Evolutionary conservation across 1,140 invertebrate genomes (phyloP).

Genomic region (Colletes gigas): DNA sequence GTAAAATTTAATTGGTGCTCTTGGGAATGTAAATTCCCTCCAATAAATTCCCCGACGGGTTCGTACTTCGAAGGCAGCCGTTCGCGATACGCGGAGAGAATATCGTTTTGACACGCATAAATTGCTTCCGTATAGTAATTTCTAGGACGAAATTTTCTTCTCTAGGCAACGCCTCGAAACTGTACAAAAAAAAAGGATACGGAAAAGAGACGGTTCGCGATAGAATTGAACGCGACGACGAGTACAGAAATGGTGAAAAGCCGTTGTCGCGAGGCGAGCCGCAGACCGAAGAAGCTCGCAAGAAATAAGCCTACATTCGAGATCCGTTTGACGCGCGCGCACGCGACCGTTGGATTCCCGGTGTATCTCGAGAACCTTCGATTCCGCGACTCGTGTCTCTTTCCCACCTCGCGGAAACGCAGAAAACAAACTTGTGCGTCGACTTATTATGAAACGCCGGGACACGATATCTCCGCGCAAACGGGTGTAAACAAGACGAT

Average conservation of each 20-base stretch:
- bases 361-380: constrained; percentile 33
- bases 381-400: not conserved
- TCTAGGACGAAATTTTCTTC: not conserved
- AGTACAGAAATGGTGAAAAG: not conserved
- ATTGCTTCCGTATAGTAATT: not conserved
- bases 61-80: no score
- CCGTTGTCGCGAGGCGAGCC: not conserved
- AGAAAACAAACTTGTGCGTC: constrained; percentile 40
- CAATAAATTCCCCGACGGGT: not conserved
- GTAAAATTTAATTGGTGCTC: constrained; percentile 31
- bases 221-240: not conserved
- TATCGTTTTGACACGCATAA: not conserved
- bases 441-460: constrained; percentile 51
- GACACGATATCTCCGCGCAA: constrained; percentile 5
- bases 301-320: not conserved
- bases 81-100: no score
- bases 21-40: constrained; percentile 13
- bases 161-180: not conserved
- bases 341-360: not conserved
- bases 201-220: not conserved
- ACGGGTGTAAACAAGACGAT: constrained; percentile 25
- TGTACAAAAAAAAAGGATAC: not conserved
- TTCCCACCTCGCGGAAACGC: not conserved
- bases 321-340: not conserved
- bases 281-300: not conserved